Base-by-base conservation (phyloP, 2,797 vertebrate species). In the Botia almorhae region DNA sequence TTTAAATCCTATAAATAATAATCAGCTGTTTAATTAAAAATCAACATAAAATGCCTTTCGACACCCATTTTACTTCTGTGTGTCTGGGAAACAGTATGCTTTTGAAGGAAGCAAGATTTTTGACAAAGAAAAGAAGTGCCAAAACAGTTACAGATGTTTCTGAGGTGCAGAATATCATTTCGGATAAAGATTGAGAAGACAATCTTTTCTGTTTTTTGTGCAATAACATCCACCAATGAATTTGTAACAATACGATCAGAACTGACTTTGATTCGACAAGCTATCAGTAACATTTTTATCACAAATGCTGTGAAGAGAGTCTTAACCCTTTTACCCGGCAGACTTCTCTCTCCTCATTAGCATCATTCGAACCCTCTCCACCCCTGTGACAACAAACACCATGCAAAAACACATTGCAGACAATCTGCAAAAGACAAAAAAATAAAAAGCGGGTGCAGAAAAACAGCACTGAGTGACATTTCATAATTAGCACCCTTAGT, bases 401-500 rank as follows among this genome's bases (percentile, higher is more conserved):
- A 53, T 2, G 23, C 65, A 65, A 55, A 72, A 72, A 65, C 29
- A 55, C 77, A 73, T 56, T 46, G 77, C 77, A 56, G 11, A 60
- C 21, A 16, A 10, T 79, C 56, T 69, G 33, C 55, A 68, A 80
- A 46, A 64, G 23, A 70, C 23, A 74, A 69, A 19, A 69, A 55
- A 33, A 16, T 73, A 48, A n/a, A 23, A 64, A 12, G 2, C 2
- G n/a, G 67, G 36, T 48, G 39, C 51, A 39, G 58, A 76, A 71
- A 75, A 80, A 80, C 14, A 48, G 48, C 16, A 55, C 51, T 75
- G 68, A 85, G 78, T 76, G 83, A 82, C 68, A 77, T 76, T 70
- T 39, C 36, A 81, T 85, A 85, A 87, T 87, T 83, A 83, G 83
- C 74, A 72, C 82, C 75, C 76, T 33, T 75, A 74, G 73, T 39